phyloP scores from a whole-genome alignment of 2,797 vertebrate species.

The Geotrypetes seraphini region DNA sequence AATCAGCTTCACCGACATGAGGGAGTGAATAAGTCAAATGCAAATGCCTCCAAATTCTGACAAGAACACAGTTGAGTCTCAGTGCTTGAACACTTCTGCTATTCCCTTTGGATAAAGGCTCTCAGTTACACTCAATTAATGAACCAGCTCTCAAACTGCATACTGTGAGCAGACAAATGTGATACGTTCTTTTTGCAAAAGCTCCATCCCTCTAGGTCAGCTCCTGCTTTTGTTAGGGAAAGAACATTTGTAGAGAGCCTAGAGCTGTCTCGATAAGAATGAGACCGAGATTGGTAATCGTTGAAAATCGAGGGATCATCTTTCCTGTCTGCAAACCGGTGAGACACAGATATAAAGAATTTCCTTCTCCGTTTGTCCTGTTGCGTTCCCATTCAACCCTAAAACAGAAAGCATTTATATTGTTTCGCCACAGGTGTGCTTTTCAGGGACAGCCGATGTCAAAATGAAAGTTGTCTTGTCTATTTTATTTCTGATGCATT shows the following conservation, averaged over 20 bases:
- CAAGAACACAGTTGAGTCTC: slow-evolving; percentile 2
- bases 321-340: slow-evolving; percentile 43
- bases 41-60: slow-evolving; percentile 29
- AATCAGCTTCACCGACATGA: no score
- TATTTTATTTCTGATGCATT: no score
- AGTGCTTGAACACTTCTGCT: slow-evolving; percentile 18
- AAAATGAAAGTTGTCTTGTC: no score
- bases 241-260: slow-evolving; percentile 40
- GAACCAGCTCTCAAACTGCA: slow-evolving; percentile 20
- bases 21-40: slow-evolving; percentile 17
- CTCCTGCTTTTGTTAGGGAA: slow-evolving; percentile 45
- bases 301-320: slow-evolving; percentile 41
- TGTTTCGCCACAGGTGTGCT: no score
- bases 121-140: slow-evolving; percentile 41
- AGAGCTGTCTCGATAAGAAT: slow-evolving; percentile 45
- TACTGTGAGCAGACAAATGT: slow-evolving; percentile 25
- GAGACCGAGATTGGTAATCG: slow-evolving; percentile 52
- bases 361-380: slow-evolving; percentile 41
- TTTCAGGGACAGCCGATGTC: no score
- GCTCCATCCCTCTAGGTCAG: slow-evolving; percentile 32
- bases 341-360: slow-evolving; percentile 29
- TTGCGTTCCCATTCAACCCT: slow-evolving; percentile 31
- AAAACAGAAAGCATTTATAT: no score
- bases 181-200: slow-evolving; percentile 22
- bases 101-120: slow-evolving; percentile 19